Percentiles rank a stretch among this genome's conserved stretches.
phyloP scores from a whole-genome alignment of 2,888 invertebrate species.

The Atethmia centrago region DNA sequence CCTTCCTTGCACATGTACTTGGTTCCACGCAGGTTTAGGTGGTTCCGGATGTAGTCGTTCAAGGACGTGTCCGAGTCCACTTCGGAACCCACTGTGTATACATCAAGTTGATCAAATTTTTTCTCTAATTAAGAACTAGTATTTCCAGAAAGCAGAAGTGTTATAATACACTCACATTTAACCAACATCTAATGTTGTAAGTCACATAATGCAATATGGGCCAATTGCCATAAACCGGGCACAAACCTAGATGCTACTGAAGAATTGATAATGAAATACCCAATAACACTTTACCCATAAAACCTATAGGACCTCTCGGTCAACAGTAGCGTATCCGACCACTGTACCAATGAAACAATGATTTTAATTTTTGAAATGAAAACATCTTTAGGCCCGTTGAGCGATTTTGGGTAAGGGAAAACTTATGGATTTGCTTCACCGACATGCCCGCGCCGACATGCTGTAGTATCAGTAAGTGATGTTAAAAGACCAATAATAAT shows the following conservation, averaged over 20 bases:
- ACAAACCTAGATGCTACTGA: background rate
- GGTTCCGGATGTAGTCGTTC: slow-evolving; percentile 90
- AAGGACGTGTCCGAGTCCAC: slow-evolving; percentile 90
- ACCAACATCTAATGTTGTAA: background rate
- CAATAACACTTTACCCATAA: background rate
- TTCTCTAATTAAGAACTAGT: background rate
- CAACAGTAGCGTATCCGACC: background rate
- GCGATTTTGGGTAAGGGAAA: no score
- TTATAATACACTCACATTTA: background rate
- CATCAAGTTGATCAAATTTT: background rate
- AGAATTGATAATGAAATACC: background rate
- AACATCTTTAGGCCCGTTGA: no score
- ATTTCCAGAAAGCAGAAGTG: background rate
- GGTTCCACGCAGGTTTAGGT: slow-evolving; percentile 91
- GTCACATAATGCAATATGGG: background rate
- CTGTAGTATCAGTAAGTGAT: no score
- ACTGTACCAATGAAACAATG: background rate
- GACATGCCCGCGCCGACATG: no score
- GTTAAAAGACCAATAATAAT: no score
- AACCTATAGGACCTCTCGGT: background rate
- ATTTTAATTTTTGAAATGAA: no score
- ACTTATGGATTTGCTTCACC: no score
- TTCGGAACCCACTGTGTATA: slow-evolving; percentile 89
- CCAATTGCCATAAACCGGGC: background rate
- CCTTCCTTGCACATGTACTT: slow-evolving; percentile 93